Evolutionary conservation across 2,888 invertebrate genomes (phyloP).

Genomic region (Galerucella calmariensis): DNA sequence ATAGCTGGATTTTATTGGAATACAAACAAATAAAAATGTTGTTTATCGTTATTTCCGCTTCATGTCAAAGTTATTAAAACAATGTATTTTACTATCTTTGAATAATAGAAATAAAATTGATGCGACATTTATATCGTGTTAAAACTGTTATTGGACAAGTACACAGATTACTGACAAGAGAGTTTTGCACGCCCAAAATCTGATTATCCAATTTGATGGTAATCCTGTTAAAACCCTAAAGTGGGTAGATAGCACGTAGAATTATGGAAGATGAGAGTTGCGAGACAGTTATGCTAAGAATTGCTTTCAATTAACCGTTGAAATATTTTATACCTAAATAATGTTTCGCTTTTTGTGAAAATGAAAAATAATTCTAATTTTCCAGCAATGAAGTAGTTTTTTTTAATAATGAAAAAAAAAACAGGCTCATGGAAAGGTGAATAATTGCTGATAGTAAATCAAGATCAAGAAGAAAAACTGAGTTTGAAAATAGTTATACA

Average conservation of each 20-base stretch:
- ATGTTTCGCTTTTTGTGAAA: background rate
- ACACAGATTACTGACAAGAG: constrained; percentile 11
- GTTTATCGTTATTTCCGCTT: background rate
- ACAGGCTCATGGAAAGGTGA: too few species aligned
- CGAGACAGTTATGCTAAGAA: background rate
- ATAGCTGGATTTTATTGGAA: background rate
- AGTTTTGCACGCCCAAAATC: background rate
- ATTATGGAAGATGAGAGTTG: background rate
- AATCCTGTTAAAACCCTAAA: constrained; percentile 3
- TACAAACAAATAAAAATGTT: background rate
- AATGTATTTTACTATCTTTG: background rate
- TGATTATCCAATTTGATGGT: constrained; percentile 9
- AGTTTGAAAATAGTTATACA: too few species aligned
- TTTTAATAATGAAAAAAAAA: too few species aligned
- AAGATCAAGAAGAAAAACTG: too few species aligned
- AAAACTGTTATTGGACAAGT: constrained; percentile 12
- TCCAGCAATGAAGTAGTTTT: background rate
- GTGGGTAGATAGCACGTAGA: constrained; percentile 4
- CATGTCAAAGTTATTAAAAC: background rate
- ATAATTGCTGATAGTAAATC: too few species aligned
- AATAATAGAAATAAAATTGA: background rate
- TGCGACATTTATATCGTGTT: background rate
- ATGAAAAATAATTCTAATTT: background rate
- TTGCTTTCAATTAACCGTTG: background rate
- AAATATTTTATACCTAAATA: background rate